Evolutionary conservation across 2,797 vertebrate species (phyloP).

Genomic region (Loriculus beryllinus): DNA sequence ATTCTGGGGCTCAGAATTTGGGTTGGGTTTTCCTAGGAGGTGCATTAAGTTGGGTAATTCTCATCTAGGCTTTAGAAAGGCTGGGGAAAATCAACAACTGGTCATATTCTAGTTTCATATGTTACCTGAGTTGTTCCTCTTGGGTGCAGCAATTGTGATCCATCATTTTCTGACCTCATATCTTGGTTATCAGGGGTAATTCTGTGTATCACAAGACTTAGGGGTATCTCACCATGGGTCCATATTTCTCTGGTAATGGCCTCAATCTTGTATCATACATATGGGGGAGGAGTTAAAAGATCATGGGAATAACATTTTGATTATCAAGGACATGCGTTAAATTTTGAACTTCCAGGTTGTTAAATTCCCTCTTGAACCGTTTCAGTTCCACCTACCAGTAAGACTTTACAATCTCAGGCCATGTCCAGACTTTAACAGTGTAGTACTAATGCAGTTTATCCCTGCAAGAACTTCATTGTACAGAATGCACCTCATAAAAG

Average conservation of each 20-base stretch:
- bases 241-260: background rate
- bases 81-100: background rate
- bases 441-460: background rate
- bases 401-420: background rate
- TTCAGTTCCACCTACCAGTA: background rate
- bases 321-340: background rate
- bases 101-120: background rate
- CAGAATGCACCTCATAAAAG: background rate
- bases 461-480: background rate
- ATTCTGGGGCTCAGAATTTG: background rate
- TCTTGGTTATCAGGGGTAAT: background rate
- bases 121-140: background rate
- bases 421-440: background rate
- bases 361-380: background rate
- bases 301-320: background rate
- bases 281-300: background rate
- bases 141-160: background rate
- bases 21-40: background rate
- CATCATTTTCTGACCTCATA: background rate
- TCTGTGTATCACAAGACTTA: background rate
- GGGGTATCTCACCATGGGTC: background rate
- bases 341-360: background rate
- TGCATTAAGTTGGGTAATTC: background rate
- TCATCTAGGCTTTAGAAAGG: background rate
- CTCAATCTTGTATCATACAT: background rate